Percentiles rank a stretch among this genome's conserved stretches.
phyloP scores from a whole-genome alignment of 2,888 invertebrate genomes.

The Phaonia tiefii region DNA sequence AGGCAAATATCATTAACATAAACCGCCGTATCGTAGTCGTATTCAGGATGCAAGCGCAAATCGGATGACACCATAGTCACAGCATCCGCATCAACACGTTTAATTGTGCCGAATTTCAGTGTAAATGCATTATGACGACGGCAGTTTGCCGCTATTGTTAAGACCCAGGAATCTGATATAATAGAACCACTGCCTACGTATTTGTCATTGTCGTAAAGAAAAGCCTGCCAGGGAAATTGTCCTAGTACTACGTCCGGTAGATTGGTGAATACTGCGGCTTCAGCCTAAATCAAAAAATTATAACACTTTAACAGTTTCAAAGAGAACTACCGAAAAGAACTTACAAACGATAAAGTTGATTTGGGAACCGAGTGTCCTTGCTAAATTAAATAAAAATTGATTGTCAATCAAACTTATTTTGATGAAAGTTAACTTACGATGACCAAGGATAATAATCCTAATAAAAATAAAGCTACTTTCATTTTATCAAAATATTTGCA shows the following conservation, averaged over 20 bases:
- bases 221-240: conserved; percentile 78
- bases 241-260: conserved; percentile 71
- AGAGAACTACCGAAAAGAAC: too few relatives aligned
- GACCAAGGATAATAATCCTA: too few relatives aligned
- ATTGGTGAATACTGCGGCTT: too few relatives aligned
- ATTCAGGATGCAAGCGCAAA: conserved; percentile 74
- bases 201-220: conserved; percentile 73
- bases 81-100: conserved; percentile 64
- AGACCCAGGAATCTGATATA: conserved; percentile 74
- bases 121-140: conserved; percentile 70
- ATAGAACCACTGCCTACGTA: conserved; percentile 78
- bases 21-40: conserved; percentile 69
- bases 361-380: too few relatives aligned
- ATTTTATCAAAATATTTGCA: background rate
- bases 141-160: conserved; percentile 78
- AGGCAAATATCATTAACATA: conserved; percentile 77
- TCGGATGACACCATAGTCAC: conserved; percentile 72
- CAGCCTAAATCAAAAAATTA: too few relatives aligned
- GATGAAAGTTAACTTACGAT: too few relatives aligned
- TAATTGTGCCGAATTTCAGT: conserved; percentile 74
- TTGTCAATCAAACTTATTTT: too few relatives aligned
- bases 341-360: too few relatives aligned
- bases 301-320: too few relatives aligned
- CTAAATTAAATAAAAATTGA: too few relatives aligned
- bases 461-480: too few relatives aligned